Base-by-base conservation (phyloP, 1,140 invertebrate genomes). In the Philaenus spumarius region DNA sequence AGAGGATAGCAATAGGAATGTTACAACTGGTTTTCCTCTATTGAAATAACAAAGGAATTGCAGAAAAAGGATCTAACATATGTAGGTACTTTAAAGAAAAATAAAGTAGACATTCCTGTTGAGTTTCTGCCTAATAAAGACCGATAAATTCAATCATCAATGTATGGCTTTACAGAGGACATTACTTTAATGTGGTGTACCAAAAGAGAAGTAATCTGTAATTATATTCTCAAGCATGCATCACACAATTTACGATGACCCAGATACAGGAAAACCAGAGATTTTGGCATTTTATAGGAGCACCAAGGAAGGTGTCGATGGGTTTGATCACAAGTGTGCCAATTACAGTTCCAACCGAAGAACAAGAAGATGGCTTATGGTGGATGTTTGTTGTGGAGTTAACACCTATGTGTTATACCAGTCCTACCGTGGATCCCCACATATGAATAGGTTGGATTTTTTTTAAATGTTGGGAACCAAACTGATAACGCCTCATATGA, bases 21-120 rank as follows among this genome's bases (percentile, higher is more conserved):
- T 62, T 17, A 73, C 59, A 17, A 61, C 35, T 55, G 59, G 59
- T 61, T 52, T 37, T 61, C 46, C 7, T 61, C 55, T 14, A 20
- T 52, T 9, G 37, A 61, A 14, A 59, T 71, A 40, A 64, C 62
- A 34, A 67, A 72, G 51, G 60, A 64, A 23, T 61, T 74, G 57
- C 57, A 67, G 20, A 61, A 62, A 48, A 58, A 43, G 14, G 26
- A 55, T 17, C 42, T 54, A n/a, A 63, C 61, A 30, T 57, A 62
- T 14, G 45, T 65, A 12, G 63, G 55, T 9, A 30, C 3, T 30
- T 30, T 30, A 9, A 30, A 30, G 26, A 30, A 30, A n/a, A 75
- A 76, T 61, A 75, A 76, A 69, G 63, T 58, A 54, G 62, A 75
- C 55, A 69, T 76, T 37, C 72, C 73, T 48, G 14, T 24, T 20